A percentile compares a stretch with the other conserved stretches of the same genome.
Evolutionary conservation across 2,113 vertebrate species (phyloP).

Genomic region (Cyanoramphus novaezelandiae): DNA sequence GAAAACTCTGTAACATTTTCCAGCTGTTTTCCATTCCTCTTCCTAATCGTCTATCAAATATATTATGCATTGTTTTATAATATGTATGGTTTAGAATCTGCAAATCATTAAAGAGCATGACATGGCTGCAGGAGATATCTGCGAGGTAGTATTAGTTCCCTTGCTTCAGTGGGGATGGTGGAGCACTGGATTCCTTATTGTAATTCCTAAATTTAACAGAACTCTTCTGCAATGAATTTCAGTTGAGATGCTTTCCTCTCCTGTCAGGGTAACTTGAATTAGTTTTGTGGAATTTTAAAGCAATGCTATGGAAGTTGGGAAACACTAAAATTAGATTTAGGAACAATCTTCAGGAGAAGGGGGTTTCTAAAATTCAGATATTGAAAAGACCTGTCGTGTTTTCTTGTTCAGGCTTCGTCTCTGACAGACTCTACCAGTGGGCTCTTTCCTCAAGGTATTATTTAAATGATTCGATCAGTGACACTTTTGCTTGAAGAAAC

Average conservation of each 20-base stretch:
- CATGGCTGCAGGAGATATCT: neutral
- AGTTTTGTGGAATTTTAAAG: neutral
- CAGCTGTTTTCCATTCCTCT: conserved; percentile 26
- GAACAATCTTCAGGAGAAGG: neutral
- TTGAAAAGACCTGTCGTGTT: neutral
- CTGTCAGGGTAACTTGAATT: accelerated
- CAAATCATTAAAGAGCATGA: neutral
- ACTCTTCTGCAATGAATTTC: accelerated
- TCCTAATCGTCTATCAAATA: neutral
- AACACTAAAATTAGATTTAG: accelerated
- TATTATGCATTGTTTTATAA: neutral
- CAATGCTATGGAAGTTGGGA: neutral
- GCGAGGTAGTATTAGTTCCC: neutral
- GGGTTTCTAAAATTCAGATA: accelerated
- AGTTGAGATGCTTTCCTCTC: accelerated
- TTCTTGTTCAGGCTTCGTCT: neutral
- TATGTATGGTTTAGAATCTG: neutral
- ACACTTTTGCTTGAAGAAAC: neutral
- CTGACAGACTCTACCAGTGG: neutral
- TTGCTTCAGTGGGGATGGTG: accelerated
- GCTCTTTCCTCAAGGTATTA: neutral
- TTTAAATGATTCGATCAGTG: neutral
- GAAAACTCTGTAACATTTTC: neutral
- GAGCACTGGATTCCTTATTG: neutral
- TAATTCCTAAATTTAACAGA: neutral